Base-by-base conservation (phyloP, 2,797 vertebrate species). In the Stomatorhinus walkeri region DNA sequence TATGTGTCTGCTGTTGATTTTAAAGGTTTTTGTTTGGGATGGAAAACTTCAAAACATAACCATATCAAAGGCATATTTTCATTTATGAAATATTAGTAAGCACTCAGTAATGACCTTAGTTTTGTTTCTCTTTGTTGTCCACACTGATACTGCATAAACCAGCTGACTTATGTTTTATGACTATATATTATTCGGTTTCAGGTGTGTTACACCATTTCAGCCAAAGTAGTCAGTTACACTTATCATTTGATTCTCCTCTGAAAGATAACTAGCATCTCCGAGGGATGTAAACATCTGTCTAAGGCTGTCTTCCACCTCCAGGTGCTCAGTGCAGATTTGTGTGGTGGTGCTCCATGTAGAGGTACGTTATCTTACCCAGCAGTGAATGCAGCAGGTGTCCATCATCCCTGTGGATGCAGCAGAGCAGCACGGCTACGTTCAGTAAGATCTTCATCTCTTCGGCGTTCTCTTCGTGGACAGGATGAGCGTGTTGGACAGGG, bases 381-480 rank as follows among this genome's bases (percentile, higher is more conserved):
- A 93, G 88, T 0, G 92, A 89, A n/a, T 89, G 90, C 40, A 95
- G 91, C 93, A 93, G 91, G 90, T 36, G 92, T 89, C 94, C 92
- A 14, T 94, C 92, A 91, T 93, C 94, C 0, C 89, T 91, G 61
- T 92, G 93, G 61, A 95, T 28, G 49, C 94, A 95, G 81, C 94
- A 88, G 87, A 96, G 92, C 89, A 96, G 76, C 90, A 95, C 24
- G 0, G 90, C 72, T 81, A 96, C 90, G 91, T 94, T 95, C 91
- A 95, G 83, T 84, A 94, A 87, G 79, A 88, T 92, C 90, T 85
- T 90, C 95, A 96, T 96, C 32, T 88, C 79, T 51, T 0, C 4
- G 32, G 61, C 83, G 43, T 61, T 76, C 54, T 54, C 36, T 2
- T 61, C 81, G 92, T 90, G 61, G 86, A 88, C 86, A 52, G 59